Conservation (phyloP, 1,140 invertebrate species). For the Drosophila mauritiana region DNA sequence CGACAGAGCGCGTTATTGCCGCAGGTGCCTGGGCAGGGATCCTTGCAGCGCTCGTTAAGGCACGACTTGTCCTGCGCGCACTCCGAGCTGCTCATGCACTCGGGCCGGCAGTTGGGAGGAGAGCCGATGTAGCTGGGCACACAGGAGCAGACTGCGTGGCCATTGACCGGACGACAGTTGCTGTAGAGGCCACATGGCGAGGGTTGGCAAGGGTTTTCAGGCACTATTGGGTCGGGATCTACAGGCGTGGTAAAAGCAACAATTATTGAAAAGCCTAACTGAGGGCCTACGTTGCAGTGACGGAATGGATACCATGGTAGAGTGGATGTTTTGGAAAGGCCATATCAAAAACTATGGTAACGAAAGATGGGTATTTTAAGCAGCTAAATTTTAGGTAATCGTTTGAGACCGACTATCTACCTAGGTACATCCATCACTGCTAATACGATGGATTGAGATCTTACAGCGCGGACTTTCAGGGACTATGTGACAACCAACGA, state of each 20-base stretch:
- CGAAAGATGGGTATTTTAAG: not conserved
- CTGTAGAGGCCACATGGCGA: conserved; percentile 90
- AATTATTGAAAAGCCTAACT: conserved; percentile 76
- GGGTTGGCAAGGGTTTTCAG: conserved; percentile 87
- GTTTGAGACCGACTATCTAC: conserved; percentile 3
- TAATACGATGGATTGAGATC: conserved; percentile 4
- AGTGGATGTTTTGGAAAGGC: too few species aligned
- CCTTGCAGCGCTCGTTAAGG: conserved; percentile 90
- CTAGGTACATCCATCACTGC: conserved; percentile 14
- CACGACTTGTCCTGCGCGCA: conserved; percentile 89
- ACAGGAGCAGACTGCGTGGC: conserved; percentile 90
- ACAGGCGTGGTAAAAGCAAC: conserved; percentile 14
- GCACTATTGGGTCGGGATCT: conserved; percentile 84
- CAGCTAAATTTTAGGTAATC: not conserved
- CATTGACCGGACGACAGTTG: conserved; percentile 88
- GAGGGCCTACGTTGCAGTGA: conserved; percentile 42
- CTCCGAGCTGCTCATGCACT: conserved; percentile 91
- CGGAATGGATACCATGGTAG: not conserved
- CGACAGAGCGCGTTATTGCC: conserved; percentile 90
- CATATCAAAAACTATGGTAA: too few species aligned
- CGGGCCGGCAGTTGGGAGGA: conserved; percentile 90
- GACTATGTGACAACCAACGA: conserved; percentile 86
- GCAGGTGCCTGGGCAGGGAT: conserved; percentile 91
- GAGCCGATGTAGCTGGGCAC: conserved; percentile 88
- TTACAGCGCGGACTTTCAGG: conserved; percentile 67